These are phyloP conservation scores for Bos javanicus DNA, from an alignment of 2,113 vertebrate species.

Conservation along the genomic window DNA sequence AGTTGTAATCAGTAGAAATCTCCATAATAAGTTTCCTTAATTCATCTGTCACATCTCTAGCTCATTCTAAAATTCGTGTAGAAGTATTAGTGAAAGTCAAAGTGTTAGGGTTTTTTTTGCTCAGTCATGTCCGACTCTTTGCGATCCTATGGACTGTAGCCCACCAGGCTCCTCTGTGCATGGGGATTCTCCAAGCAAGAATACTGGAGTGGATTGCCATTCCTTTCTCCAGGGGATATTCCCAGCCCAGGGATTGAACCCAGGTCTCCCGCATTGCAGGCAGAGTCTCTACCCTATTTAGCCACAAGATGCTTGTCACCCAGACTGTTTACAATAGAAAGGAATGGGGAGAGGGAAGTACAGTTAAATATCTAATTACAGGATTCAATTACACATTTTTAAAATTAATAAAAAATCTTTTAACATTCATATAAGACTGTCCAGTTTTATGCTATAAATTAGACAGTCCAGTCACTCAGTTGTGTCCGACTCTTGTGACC, in stretches of 20 bases:
- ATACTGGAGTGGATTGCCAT: not conserved
- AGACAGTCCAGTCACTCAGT: not conserved
- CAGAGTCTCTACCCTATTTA: not conserved
- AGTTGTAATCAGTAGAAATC: not conserved
- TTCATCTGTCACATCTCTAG: not conserved
- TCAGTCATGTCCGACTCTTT: rapidly evolving
- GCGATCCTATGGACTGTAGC: not conserved
- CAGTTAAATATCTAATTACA: not conserved
- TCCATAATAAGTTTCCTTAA: not conserved
- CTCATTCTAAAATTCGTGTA: not conserved
- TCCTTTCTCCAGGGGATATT: not conserved
- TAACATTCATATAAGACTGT: not conserved
- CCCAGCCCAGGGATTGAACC: not conserved
- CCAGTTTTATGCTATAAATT: not conserved
- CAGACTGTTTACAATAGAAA: not conserved
- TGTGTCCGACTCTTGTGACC: not conserved
- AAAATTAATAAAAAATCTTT: not conserved
- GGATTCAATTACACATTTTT: not conserved
- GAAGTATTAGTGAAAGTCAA: not conserved
- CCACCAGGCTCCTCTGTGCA: not conserved
- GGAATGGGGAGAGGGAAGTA: not conserved
- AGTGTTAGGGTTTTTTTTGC: not conserved
- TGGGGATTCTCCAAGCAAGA: not conserved
- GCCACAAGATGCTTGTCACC: not conserved
- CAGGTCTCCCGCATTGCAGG: not conserved